A percentile compares a stretch with the other conserved stretches of the same genome.
phyloP scores from a whole-genome alignment of 2,113 vertebrate genomes.

The Solea senegalensis region DNA sequence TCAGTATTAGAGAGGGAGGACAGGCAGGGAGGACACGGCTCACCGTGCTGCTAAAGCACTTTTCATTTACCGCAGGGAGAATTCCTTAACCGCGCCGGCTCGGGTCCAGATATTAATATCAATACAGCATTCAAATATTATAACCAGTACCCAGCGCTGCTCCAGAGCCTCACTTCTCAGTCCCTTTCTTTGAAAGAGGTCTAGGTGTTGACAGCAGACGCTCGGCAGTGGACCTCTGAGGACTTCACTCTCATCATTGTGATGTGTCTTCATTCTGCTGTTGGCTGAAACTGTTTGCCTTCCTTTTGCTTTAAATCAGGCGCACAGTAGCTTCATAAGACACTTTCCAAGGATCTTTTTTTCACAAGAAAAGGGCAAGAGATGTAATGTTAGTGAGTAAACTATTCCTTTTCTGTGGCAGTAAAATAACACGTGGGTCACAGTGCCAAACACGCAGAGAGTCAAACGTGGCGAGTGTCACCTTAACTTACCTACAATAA shows the following conservation, averaged over 20 bases:
- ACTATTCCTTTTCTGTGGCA: background rate
- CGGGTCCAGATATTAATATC: too few relatives aligned
- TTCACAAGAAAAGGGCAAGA: too few relatives aligned
- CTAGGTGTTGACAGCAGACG: slow-evolving; percentile 50
- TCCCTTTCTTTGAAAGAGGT: slow-evolving; percentile 27
- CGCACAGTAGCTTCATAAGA: background rate
- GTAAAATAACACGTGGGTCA: background rate
- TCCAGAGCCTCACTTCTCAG: slow-evolving; percentile 17
- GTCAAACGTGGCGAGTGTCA: background rate
- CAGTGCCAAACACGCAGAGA: background rate
- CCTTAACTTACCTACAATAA: background rate
- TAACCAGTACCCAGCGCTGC: too few relatives aligned
- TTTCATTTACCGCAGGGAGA: too few relatives aligned
- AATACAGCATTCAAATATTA: too few relatives aligned
- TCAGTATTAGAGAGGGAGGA: too few relatives aligned
- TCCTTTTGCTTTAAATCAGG: slow-evolving; percentile 4
- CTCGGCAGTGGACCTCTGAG: slow-evolving; percentile 11
- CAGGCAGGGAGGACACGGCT: too few relatives aligned
- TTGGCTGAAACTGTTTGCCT: slow-evolving; percentile 23
- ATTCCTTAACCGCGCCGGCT: too few relatives aligned
- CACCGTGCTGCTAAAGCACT: too few relatives aligned
- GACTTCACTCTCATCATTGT: slow-evolving; percentile 21
- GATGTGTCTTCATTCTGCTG: slow-evolving; percentile 22
- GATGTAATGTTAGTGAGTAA: background rate
- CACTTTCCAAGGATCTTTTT: background rate